Conservation (phyloP, 2,888 invertebrate species). For the Muscina levida region DNA sequence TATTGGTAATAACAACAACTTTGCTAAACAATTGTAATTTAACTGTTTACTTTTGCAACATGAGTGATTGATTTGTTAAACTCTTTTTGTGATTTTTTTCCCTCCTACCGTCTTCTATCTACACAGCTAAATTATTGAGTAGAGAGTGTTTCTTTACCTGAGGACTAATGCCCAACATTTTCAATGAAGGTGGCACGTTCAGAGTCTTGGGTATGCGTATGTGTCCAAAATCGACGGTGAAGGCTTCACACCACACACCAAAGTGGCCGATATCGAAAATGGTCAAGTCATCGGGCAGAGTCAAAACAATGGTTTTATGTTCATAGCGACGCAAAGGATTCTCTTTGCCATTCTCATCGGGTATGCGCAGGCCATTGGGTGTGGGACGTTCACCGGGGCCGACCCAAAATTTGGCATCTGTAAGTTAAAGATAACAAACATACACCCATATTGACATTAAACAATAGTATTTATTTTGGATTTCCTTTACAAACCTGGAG, state of each 20-base stretch:
- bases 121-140: slow-evolving; percentile 74
- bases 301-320: slow-evolving; percentile 92
- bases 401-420: slow-evolving; percentile 97
- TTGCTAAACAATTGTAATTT: slow-evolving; percentile 27
- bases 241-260: slow-evolving; percentile 95
- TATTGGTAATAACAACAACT: background rate
- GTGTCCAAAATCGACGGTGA: slow-evolving; percentile 95
- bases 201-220: slow-evolving; percentile 86
- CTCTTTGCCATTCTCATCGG: slow-evolving; percentile 95
- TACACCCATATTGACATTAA: too few species aligned
- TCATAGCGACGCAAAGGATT: slow-evolving; percentile 89
- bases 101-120: slow-evolving; percentile 35
- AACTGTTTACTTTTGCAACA: slow-evolving; percentile 31
- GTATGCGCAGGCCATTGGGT: slow-evolving; percentile 90
- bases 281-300: slow-evolving; percentile 92
- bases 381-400: slow-evolving; percentile 90
- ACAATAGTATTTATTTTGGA: too few species aligned
- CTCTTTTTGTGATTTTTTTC: slow-evolving; percentile 44
- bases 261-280: slow-evolving; percentile 96
- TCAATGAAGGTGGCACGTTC: slow-evolving; percentile 93
- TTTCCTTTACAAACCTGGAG: slow-evolving; percentile 85
- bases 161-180: slow-evolving; percentile 95
- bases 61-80: slow-evolving; percentile 10
- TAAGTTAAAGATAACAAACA: slow-evolving; percentile 63
- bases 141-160: slow-evolving; percentile 86